These are phyloP conservation scores for Plebejus anna DNA, from an alignment of 2,888 invertebrate genomes.

Conservation along the genomic window DNA sequence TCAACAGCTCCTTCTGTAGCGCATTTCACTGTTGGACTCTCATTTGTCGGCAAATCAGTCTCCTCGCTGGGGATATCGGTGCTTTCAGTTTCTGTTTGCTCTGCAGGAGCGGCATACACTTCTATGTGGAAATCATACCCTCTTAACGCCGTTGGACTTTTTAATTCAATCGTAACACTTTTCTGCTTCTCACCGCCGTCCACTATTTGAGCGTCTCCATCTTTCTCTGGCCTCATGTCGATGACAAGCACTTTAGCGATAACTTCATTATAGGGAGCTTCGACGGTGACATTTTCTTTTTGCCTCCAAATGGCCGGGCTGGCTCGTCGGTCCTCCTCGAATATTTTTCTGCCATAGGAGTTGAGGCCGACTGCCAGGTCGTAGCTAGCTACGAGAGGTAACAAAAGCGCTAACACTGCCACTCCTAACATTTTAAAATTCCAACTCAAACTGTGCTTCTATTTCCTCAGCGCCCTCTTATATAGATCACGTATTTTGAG, in stretches of 20 bases:
- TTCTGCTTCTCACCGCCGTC: slow-evolving; percentile 62
- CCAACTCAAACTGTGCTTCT: slow-evolving; percentile 49
- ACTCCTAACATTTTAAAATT: slow-evolving; percentile 48
- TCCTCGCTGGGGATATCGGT: background rate
- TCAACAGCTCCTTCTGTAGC: background rate
- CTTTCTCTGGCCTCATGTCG: slow-evolving; percentile 60
- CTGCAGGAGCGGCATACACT: slow-evolving; percentile 49
- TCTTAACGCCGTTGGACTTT: slow-evolving; percentile 63
- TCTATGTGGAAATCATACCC: slow-evolving; percentile 62
- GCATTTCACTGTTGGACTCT: background rate
- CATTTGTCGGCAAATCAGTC: slow-evolving; percentile 16
- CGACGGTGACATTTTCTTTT: slow-evolving; percentile 52
- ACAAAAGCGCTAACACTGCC: slow-evolving; percentile 39
- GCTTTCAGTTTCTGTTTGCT: slow-evolving; percentile 33
- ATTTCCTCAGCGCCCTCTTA: slow-evolving; percentile 45
- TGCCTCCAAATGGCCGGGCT: slow-evolving; percentile 63
- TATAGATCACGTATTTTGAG: slow-evolving; percentile 55
- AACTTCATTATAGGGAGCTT: slow-evolving; percentile 50
- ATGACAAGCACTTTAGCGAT: slow-evolving; percentile 56
- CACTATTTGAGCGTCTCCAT: slow-evolving; percentile 59
- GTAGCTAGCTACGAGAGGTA: slow-evolving; percentile 47
- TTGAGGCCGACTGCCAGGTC: slow-evolving; percentile 53
- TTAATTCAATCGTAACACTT: slow-evolving; percentile 61
- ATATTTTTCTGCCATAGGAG: slow-evolving; percentile 51
- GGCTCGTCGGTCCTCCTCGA: slow-evolving; percentile 55